Conservation (phyloP, 1,140 invertebrate genomes). For the Dendroctonus valens region DNA sequence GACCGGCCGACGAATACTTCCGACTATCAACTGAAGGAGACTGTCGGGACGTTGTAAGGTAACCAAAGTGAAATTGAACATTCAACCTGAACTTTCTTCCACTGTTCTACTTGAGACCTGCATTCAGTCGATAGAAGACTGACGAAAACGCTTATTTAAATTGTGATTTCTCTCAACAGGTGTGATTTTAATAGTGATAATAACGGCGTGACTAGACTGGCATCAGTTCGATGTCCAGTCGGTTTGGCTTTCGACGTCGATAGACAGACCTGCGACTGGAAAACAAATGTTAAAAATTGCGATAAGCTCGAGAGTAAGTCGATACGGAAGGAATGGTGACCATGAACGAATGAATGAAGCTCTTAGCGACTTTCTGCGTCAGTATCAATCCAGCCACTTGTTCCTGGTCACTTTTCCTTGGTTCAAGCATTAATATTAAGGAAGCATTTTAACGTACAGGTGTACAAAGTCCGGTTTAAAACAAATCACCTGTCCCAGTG, state of each 20-base stretch:
- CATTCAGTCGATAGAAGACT: slow-evolving; percentile 6
- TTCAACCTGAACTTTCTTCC: neutral
- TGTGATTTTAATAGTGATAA: slow-evolving; percentile 86
- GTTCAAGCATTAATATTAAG: slow-evolving; percentile 43
- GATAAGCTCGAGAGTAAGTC: slow-evolving; percentile 90
- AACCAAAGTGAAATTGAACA: slow-evolving; percentile 30
- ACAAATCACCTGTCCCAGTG: slow-evolving; percentile 91
- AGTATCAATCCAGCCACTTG: too few relatives aligned
- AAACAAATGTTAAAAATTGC: slow-evolving; percentile 93
- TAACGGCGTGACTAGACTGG: slow-evolving; percentile 79
- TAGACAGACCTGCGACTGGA: slow-evolving; percentile 94
- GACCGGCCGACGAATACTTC: slow-evolving; percentile 88
- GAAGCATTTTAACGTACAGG: slow-evolving; percentile 57
- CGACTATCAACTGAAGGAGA: slow-evolving; percentile 79
- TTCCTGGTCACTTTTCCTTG: slow-evolving; percentile 48
- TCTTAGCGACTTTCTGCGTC: neutral
- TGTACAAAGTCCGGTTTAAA: slow-evolving; percentile 90
- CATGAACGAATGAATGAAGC: slow-evolving; percentile 2
- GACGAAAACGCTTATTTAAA: neutral
- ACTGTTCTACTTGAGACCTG: neutral
- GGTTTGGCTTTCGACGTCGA: slow-evolving; percentile 93
- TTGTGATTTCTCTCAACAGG: slow-evolving; percentile 53
- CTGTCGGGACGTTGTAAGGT: slow-evolving; percentile 91
- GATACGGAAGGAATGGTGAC: slow-evolving; percentile 48
- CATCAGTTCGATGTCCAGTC: slow-evolving; percentile 82